Percentiles rank a stretch among this genome's conserved stretches.
Conservation (phyloP, 2,888 invertebrate species). For the Coenonympha glycerion region DNA sequence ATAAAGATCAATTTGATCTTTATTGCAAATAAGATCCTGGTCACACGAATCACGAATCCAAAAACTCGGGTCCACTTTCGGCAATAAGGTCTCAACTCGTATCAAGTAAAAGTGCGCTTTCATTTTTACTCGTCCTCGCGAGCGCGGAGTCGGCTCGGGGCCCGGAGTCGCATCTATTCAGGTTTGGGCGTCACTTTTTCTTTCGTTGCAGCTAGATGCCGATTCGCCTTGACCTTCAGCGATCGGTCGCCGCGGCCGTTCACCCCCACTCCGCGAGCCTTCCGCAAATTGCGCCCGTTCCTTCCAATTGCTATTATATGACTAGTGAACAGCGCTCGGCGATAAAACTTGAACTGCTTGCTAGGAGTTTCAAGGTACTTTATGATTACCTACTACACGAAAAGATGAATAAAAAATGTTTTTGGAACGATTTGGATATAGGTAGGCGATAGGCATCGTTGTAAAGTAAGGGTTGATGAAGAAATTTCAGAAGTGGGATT, state of each 20-base stretch:
- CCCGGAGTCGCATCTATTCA: slow-evolving; percentile 57
- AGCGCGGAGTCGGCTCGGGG: no score
- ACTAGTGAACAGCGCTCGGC: not conserved
- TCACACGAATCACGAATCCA: not conserved
- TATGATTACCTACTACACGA: no score
- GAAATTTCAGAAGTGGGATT: not conserved
- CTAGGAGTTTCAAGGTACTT: not conserved
- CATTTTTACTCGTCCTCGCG: slow-evolving; percentile 69
- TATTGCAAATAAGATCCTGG: no score
- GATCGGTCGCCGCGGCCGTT: slow-evolving; percentile 68
- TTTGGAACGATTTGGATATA: no score
- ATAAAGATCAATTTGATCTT: no score
- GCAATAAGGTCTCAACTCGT: slow-evolving; percentile 9
- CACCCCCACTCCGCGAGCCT: slow-evolving; percentile 32
- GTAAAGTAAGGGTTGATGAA: not conserved
- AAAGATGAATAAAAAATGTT: no score
- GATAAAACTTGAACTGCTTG: slow-evolving; percentile 1
- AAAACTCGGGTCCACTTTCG: not conserved
- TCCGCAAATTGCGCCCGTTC: slow-evolving; percentile 31
- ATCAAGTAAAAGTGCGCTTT: slow-evolving; percentile 49
- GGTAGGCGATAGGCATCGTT: no score
- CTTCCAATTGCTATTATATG: slow-evolving; percentile 21
- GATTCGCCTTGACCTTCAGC: slow-evolving; percentile 68
- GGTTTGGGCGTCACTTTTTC: slow-evolving; percentile 75
- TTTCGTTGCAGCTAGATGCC: slow-evolving; percentile 54